Base-by-base conservation (phyloP, 2,888 invertebrate genomes). In the Ceriagrion tenellum region DNA sequence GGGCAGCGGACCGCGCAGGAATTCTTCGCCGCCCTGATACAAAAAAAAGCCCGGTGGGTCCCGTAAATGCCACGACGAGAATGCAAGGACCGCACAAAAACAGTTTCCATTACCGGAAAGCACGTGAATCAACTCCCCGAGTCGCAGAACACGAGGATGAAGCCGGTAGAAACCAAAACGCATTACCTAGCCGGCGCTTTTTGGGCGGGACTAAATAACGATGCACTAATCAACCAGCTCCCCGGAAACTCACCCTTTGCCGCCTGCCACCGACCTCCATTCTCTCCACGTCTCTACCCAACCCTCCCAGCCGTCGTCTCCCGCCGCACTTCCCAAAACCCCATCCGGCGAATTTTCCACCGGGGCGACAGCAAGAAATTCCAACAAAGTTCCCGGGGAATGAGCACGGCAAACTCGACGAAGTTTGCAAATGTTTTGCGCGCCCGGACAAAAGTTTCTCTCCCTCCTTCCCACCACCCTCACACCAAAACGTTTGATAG, bases 361-460 rank as follows among this genome's bases (percentile, higher is more conserved):
- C 69, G 81, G 26, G 81, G 81, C 93, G 69, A 93, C 69, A 93
- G 69, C 93, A 74, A 93, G 93, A 93, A 81, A 93, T 93, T 69
- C 69, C 93, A n/a, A 47, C 81, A 40, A 93, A 93, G 93, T 93
- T 93, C 93, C 93, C 40, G 23, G 35, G 93, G 89, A 89, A 93
- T 93, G 69, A 93, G 93, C 74, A 93, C 93, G 93, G 69, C 69
- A 93, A 93, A 93, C 93, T 93, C 47, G 26, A 23, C 69, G n/a
- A 93, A 93, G 93, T 93, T 93, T 69, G 93, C 93, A 93, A 93
- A 93, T 93, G 93, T 93, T 93, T 93, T 69, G 93, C 59, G 59
- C 69, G n/a, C 69, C 69, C 93, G 55, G 55, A 89, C 93, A 69
- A 91, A 91, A 93, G 69, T 93, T 93, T 81, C 81, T 26, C 47